phyloP scores from a whole-genome alignment of 2,888 invertebrate species.

The Halictus ligatus region DNA sequence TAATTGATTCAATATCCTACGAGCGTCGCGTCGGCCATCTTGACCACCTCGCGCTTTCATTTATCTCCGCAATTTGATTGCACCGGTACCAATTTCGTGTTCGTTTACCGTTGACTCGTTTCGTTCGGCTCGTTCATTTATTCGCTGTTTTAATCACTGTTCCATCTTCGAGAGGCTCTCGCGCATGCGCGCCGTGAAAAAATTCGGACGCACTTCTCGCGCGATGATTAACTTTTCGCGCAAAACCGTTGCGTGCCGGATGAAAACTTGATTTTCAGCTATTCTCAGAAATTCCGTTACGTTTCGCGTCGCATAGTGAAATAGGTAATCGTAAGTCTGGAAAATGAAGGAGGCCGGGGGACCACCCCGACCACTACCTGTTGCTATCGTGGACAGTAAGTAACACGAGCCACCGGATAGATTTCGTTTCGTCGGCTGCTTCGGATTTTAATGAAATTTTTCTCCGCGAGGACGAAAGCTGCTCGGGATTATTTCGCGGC shows the following conservation, averaged over 20 bases:
- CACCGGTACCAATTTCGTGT: slow-evolving; percentile 10
- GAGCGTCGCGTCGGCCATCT: slow-evolving; percentile 10
- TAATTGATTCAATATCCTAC: slow-evolving; percentile 41
- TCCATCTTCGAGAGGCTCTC: background rate
- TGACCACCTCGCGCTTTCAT: slow-evolving; percentile 22
- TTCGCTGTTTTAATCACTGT: background rate
- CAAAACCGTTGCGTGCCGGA: background rate
- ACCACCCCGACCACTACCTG: slow-evolving; percentile 64
- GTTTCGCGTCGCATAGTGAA: slow-evolving; percentile 65
- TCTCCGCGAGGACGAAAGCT: background rate
- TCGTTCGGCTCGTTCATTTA: background rate
- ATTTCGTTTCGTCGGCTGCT: slow-evolving; percentile 52
- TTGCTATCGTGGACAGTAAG: slow-evolving; percentile 70
- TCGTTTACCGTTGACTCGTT: background rate
- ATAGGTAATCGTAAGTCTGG: slow-evolving; percentile 57
- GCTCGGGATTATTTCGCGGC: slow-evolving; percentile 28
- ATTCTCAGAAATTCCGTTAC: slow-evolving; percentile 43
- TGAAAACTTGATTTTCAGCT: background rate
- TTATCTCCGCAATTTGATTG: slow-evolving; percentile 11
- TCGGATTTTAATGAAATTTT: slow-evolving; percentile 57
- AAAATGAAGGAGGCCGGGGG: slow-evolving; percentile 64
- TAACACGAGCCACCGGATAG: slow-evolving; percentile 52
- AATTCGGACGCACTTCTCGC: background rate
- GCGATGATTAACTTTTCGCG: background rate
- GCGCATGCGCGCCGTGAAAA: background rate